These are phyloP conservation scores for Eupithecia tripunctaria DNA, from an alignment of 2,888 invertebrate species.

Conservation along the genomic window DNA sequence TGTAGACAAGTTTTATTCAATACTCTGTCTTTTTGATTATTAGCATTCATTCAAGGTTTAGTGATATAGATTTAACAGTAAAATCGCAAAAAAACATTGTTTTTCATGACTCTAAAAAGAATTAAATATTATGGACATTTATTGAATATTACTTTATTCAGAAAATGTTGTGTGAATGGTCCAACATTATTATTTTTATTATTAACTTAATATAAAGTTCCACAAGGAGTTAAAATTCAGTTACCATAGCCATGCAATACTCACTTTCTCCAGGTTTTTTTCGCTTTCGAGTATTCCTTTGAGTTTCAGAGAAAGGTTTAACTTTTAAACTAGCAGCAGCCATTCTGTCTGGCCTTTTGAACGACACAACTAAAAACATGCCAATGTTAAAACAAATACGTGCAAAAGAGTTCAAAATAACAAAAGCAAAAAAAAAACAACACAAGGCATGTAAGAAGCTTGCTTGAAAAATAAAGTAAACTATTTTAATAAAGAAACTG, in stretches of 20 bases:
- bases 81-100: not conserved
- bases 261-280: conserved; percentile 88
- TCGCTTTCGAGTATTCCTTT: conserved; percentile 86
- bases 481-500: not conserved
- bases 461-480: not conserved
- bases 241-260: conserved; percentile 50
- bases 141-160: not conserved
- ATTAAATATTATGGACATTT: not conserved
- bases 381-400: conserved; percentile 51
- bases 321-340: conserved; percentile 55
- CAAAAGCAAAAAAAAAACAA: conserved; percentile 9
- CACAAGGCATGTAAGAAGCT: conserved; percentile 11
- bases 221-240: not conserved
- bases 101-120: not conserved
- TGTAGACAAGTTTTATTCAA: not conserved
- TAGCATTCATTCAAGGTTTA: not conserved
- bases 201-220: too few species aligned
- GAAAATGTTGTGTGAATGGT: too few species aligned
- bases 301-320: conserved; percentile 61
- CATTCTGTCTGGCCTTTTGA: conserved; percentile 88
- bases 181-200: too few species aligned
- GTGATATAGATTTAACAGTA: not conserved
- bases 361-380: conserved; percentile 90
- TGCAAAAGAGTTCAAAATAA: conserved; percentile 30
- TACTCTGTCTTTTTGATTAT: not conserved